phyloP scores from a whole-genome alignment of 2,113 vertebrate species.

The Ramphastos sulfuratus region DNA sequence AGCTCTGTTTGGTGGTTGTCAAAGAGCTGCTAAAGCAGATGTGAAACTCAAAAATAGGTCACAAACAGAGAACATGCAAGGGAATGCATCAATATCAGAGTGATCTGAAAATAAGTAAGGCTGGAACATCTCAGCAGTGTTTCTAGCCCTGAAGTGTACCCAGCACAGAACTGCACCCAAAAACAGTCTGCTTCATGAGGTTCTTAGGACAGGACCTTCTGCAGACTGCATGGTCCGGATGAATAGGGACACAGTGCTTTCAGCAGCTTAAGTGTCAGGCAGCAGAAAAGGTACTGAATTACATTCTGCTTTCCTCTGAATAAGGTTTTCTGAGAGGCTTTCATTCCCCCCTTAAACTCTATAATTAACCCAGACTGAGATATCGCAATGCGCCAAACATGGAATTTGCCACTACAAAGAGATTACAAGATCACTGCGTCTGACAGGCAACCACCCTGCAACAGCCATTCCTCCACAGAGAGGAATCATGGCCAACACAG shows the following conservation, averaged over 20 bases:
- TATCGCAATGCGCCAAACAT: background rate
- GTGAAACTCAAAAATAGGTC: conserved; percentile 59
- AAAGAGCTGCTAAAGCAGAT: conserved; percentile 66
- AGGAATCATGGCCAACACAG: background rate
- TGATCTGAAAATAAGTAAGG: conserved; percentile 25
- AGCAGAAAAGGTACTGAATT: background rate
- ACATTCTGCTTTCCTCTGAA: background rate
- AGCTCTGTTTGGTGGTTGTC: conserved; percentile 64
- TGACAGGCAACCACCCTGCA: background rate
- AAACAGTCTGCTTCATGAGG: background rate
- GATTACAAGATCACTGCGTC: background rate
- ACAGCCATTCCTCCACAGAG: background rate
- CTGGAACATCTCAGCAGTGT: background rate
- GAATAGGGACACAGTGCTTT: background rate
- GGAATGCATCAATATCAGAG: conserved; percentile 33
- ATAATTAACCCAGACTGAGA: background rate
- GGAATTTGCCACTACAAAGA: conserved; percentile 29
- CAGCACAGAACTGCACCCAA: background rate
- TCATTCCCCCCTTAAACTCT: background rate
- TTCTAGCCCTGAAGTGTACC: background rate
- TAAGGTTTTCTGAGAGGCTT: background rate
- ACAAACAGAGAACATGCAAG: conserved; percentile 43
- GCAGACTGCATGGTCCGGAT: background rate
- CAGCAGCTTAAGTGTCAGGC: background rate
- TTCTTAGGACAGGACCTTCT: background rate